These are phyloP conservation scores for Argopecten irradians DNA, from an alignment of 1,140 invertebrate species.

Conservation along the genomic window DNA sequence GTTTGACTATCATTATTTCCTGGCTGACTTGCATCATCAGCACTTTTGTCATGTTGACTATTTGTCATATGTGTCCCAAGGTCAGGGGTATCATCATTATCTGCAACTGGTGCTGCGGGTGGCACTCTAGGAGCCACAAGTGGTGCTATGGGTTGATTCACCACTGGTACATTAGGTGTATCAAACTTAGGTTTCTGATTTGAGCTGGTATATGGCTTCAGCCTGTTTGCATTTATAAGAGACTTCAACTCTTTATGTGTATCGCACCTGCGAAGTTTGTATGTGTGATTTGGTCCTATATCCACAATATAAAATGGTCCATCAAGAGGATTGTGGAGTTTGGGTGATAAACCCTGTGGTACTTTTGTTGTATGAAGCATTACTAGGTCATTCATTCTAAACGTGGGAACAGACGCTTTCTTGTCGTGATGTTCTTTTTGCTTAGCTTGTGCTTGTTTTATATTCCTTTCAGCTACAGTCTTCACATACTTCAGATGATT, in stretches of 20 bases:
- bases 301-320: conserved; percentile 48
- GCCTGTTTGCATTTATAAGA: background rate
- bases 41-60: too few relatives aligned
- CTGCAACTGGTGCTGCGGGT: too few relatives aligned
- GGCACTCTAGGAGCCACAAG: too few relatives aligned
- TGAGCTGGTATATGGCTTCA: background rate
- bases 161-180: too few relatives aligned
- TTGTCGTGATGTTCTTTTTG: conserved; percentile 43
- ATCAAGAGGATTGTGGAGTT: conserved; percentile 42
- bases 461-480: conserved; percentile 39
- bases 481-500: conserved; percentile 27
- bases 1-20: too few relatives aligned
- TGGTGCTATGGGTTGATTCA: too few relatives aligned
- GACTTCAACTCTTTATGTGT: conserved; percentile 30
- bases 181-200: too few relatives aligned
- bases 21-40: too few relatives aligned
- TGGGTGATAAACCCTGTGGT: conserved; percentile 36
- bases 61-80: too few relatives aligned
- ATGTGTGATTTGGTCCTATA: conserved; percentile 47
- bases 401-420: conserved; percentile 36
- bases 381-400: conserved; percentile 34
- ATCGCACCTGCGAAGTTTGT: background rate
- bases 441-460: conserved; percentile 35
- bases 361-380: conserved; percentile 31
- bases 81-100: too few relatives aligned